Evolutionary conservation across 1,140 invertebrate species (phyloP).

Genomic region (Latrodectus geometricus): DNA sequence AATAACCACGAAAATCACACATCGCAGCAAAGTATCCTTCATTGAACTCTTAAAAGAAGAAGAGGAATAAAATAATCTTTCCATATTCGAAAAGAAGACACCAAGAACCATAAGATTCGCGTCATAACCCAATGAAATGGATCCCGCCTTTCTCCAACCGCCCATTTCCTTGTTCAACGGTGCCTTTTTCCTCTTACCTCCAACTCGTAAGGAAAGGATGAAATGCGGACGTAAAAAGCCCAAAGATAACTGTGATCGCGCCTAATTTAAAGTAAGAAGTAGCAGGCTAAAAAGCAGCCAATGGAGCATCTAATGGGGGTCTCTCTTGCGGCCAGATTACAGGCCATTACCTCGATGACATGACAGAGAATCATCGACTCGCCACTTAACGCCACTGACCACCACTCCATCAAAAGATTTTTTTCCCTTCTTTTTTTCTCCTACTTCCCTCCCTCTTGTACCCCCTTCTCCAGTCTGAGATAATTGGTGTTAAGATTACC

Average conservation of each 20-base stretch:
- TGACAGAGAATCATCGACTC: constrained; percentile 59
- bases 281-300: constrained; percentile 1
- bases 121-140: constrained; percentile 47
- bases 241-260: constrained; percentile 50
- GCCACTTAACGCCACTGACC: constrained; percentile 61
- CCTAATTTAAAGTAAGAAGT: constrained; percentile 46
- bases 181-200: constrained; percentile 3
- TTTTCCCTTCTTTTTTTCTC: not conserved
- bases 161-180: not conserved
- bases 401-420: constrained; percentile 50
- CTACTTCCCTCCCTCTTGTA: not conserved
- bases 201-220: not conserved
- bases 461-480: not conserved
- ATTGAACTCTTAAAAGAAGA: not conserved
- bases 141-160: not conserved
- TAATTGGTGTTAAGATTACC: constrained; percentile 3
- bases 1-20: too few relatives aligned
- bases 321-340: constrained; percentile 60
- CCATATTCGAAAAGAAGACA: constrained; percentile 12
- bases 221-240: not conserved
- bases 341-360: constrained; percentile 61
- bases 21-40: too few relatives aligned
- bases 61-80: not conserved
- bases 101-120: constrained; percentile 37
- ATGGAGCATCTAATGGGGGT: constrained; percentile 53